Conservation (phyloP, 2,797 vertebrate genomes). For the Capromys pilorides region DNA sequence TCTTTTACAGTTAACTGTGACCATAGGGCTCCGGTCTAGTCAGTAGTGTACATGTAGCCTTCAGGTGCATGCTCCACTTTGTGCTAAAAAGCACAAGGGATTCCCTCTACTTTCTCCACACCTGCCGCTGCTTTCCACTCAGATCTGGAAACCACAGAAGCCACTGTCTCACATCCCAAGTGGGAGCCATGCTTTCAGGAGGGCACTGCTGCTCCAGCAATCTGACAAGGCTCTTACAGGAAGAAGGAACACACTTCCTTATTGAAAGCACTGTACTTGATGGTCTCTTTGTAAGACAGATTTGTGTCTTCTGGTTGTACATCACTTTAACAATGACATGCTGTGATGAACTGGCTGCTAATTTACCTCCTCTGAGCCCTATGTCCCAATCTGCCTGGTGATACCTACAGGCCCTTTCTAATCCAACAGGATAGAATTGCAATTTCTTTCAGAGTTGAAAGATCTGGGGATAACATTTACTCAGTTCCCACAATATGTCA, state of each 20-base stretch:
- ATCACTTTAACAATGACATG: not conserved
- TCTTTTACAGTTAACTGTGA: not conserved
- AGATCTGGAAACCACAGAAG: not conserved
- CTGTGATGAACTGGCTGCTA: not conserved
- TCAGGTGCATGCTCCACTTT: not conserved
- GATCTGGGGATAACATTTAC: not conserved
- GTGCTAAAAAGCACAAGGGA: not conserved
- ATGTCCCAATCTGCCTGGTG: not conserved
- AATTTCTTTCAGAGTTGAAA: not conserved
- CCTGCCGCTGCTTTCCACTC: not conserved
- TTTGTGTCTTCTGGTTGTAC: not conserved
- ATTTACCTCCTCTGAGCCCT: not conserved
- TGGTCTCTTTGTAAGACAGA: not conserved
- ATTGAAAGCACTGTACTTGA: not conserved
- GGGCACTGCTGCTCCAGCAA: too few relatives aligned
- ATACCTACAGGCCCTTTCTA: not conserved
- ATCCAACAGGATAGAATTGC: not conserved
- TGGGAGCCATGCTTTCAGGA: not conserved
- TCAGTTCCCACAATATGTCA: not conserved
- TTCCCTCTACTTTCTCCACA: not conserved
- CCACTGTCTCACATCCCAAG: not conserved
- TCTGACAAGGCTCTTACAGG: not conserved
- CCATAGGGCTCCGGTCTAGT: too few relatives aligned
- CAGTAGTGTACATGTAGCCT: not conserved
- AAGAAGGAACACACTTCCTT: not conserved